These are phyloP conservation scores for Nerophis ophidion DNA, from an alignment of 2,113 vertebrate species.

Conservation along the genomic window DNA sequence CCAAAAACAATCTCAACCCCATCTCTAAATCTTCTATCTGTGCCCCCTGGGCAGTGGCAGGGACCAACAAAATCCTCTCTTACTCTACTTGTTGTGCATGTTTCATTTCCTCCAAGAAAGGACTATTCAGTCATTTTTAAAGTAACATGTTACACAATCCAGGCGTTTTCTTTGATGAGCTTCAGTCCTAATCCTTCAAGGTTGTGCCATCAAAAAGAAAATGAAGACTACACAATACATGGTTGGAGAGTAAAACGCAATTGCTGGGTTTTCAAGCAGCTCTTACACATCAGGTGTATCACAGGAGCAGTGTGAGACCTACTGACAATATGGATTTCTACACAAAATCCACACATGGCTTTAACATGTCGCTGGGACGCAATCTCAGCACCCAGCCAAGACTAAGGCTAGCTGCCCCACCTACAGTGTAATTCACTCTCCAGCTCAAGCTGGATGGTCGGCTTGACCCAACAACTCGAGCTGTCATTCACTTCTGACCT, in stretches of 20 bases:
- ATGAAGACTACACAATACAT: constrained; percentile 35
- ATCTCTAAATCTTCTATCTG: constrained; percentile 61
- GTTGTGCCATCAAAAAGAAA: constrained; percentile 42
- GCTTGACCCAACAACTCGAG: constrained; percentile 50
- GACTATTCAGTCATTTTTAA: constrained; percentile 61
- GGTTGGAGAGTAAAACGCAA: constrained; percentile 36
- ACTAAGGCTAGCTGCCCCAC: constrained; percentile 45
- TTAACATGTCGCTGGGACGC: constrained; percentile 44
- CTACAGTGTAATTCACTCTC: constrained; percentile 60
- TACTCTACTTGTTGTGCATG: constrained; percentile 54
- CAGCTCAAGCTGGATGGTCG: constrained; percentile 44
- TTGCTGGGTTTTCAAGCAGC: constrained; percentile 34
- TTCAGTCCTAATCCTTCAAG: constrained; percentile 55
- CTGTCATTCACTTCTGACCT: constrained; percentile 61
- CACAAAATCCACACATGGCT: constrained; percentile 26
- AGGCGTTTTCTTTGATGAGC: constrained; percentile 61
- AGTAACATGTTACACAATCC: constrained; percentile 54
- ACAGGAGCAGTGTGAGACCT: constrained; percentile 45
- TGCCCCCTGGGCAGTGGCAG: constrained; percentile 59
- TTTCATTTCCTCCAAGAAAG: constrained; percentile 66
- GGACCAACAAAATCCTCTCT: constrained; percentile 64
- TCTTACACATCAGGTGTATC: constrained; percentile 40
- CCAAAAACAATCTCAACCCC: constrained; percentile 61
- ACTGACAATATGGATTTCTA: constrained; percentile 55
- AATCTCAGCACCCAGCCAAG: constrained; percentile 36